Percentiles rank a stretch among this genome's conserved stretches.
These are phyloP conservation scores for Pasiphila rectangulata DNA, from an alignment of 2,888 invertebrate genomes.

Conservation along the genomic window DNA sequence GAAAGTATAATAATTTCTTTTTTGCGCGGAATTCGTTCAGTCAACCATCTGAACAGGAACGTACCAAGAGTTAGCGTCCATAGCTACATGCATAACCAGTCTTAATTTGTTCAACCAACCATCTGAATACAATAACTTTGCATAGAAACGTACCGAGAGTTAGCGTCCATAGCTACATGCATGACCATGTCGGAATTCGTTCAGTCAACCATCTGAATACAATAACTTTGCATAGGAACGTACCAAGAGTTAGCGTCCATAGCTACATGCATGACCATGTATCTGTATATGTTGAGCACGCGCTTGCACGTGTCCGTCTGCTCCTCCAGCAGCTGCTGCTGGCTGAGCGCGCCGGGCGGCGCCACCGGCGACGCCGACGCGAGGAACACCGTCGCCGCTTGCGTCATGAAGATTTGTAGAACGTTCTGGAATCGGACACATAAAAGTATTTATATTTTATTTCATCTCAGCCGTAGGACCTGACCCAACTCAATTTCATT, in stretches of 20 bases:
- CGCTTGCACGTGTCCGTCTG: constrained; percentile 98
- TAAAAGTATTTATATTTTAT: no score
- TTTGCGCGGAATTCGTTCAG: no score
- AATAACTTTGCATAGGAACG: constrained; percentile 21
- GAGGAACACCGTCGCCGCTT: constrained; percentile 96
- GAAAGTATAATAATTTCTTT: no score
- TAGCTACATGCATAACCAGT: constrained; percentile 97
- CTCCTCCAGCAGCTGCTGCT: constrained; percentile 89
- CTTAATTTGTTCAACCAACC: no score
- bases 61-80: constrained; percentile 95
- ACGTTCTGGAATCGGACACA: constrained; percentile 81
- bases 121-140: constrained; percentile 1
- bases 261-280: constrained; percentile 97
- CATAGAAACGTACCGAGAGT: constrained; percentile 87
- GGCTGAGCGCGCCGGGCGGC: constrained; percentile 68
- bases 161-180: constrained; percentile 95
- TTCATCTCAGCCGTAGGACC: no score
- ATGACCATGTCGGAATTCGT: no score
- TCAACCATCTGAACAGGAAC: constrained; percentile 28
- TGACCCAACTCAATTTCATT: no score
- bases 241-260: constrained; percentile 96
- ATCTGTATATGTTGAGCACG: constrained; percentile 96
- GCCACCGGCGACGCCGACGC: constrained; percentile 82
- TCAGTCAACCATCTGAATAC: no score
- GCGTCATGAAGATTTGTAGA: constrained; percentile 94